A percentile compares a stretch with the other conserved stretches of the same genome.
Evolutionary conservation across 2,797 vertebrate genomes (phyloP).

Genomic region (Onychomys leucogaster): DNA sequence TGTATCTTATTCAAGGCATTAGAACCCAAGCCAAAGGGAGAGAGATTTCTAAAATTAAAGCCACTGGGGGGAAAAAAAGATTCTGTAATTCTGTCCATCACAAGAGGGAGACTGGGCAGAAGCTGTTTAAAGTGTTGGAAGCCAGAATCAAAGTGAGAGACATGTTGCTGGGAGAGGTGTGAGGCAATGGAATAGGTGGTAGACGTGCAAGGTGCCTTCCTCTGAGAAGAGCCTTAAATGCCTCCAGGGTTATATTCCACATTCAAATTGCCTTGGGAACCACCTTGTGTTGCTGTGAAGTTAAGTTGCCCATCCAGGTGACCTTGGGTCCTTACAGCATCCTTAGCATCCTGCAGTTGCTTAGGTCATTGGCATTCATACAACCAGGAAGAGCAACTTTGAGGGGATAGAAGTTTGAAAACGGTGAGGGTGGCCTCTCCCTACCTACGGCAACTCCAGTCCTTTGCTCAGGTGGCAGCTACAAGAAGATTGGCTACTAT

Average conservation of each 20-base stretch:
- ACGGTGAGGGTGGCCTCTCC: background rate
- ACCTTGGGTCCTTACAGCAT: background rate
- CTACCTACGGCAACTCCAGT: background rate
- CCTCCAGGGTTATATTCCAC: background rate
- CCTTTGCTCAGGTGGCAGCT: constrained; percentile 91
- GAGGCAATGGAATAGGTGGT: constrained; percentile 6
- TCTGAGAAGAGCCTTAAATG: background rate
- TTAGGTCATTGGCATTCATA: background rate
- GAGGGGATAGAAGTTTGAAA: background rate
- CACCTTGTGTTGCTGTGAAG: background rate
- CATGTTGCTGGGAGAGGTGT: constrained; percentile 7
- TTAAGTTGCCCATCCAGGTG: background rate
- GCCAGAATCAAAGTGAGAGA: constrained; percentile 55
- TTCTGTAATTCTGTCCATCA: constrained; percentile 53
- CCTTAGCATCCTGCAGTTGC: background rate
- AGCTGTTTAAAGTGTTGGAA: constrained; percentile 38
- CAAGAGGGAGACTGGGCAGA: constrained; percentile 34
- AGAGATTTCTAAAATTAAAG: constrained; percentile 77
- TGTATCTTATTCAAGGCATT: constrained; percentile 52
- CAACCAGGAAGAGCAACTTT: background rate
- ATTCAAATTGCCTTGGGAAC: background rate
- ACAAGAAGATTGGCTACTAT: constrained; percentile 98
- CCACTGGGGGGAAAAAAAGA: constrained; percentile 60
- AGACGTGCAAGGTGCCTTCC: background rate
- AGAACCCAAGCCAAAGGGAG: constrained; percentile 67